phyloP scores from a whole-genome alignment of 2,888 invertebrate genomes.

The Xiphydria camelus region DNA sequence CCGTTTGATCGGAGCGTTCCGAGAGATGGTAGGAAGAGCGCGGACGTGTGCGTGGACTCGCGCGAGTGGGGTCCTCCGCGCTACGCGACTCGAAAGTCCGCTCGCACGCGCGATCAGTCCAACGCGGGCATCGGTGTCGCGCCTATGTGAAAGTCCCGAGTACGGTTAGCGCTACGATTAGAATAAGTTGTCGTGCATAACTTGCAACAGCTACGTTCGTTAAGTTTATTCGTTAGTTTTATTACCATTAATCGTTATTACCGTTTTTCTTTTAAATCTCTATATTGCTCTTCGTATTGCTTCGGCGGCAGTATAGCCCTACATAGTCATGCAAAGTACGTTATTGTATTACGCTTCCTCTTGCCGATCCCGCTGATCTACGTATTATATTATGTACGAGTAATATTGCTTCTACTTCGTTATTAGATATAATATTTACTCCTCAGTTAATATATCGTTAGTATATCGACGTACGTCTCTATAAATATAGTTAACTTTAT shows the following conservation, averaged over 20 bases:
- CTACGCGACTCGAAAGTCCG: too few relatives aligned
- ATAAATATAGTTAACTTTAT: slow-evolving; percentile 56
- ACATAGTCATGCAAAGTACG: slow-evolving; percentile 50
- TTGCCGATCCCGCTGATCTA: slow-evolving; percentile 1
- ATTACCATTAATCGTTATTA: slow-evolving; percentile 9
- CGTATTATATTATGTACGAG: not conserved
- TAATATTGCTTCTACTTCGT: slow-evolving; percentile 16
- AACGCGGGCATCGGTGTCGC: slow-evolving; percentile 43
- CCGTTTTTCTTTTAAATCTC: slow-evolving; percentile 27
- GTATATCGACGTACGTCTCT: slow-evolving; percentile 46
- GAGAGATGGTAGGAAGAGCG: too few relatives aligned
- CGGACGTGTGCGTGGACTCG: too few relatives aligned
- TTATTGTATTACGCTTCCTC: slow-evolving; percentile 14
- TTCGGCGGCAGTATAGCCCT: slow-evolving; percentile 51
- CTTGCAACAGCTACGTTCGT: slow-evolving; percentile 23
- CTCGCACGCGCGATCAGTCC: slow-evolving; percentile 22
- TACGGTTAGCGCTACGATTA: slow-evolving; percentile 53
- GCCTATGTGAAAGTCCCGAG: slow-evolving; percentile 51
- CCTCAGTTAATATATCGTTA: slow-evolving; percentile 10
- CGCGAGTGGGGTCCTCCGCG: too few relatives aligned
- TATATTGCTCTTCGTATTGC: slow-evolving; percentile 57
- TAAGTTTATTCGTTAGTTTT: slow-evolving; percentile 23
- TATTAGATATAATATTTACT: too few relatives aligned
- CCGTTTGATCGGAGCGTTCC: too few relatives aligned
- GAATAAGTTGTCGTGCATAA: slow-evolving; percentile 43